These are phyloP conservation scores for Amia ocellicauda DNA, from an alignment of 2,113 vertebrate genomes.

Conservation along the genomic window DNA sequence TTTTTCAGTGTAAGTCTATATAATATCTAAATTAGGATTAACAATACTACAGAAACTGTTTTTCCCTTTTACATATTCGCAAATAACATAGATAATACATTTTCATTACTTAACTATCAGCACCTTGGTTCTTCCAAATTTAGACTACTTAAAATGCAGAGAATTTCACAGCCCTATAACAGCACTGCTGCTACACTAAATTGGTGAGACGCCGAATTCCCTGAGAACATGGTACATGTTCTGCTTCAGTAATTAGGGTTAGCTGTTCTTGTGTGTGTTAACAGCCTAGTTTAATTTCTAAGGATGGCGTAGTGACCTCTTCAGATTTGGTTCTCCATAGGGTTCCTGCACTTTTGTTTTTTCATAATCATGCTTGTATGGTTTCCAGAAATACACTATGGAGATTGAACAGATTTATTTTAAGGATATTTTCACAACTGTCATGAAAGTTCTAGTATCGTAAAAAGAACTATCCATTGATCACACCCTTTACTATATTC, in stretches of 20 bases:
- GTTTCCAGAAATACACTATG: too few species aligned
- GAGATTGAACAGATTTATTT: too few species aligned
- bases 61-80: too few species aligned
- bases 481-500: too few species aligned
- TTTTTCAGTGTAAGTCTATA: too few species aligned
- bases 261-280: conserved; percentile 64
- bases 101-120: conserved; percentile 54
- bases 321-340: neutral
- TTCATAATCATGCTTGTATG: too few species aligned
- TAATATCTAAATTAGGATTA: too few species aligned
- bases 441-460: too few species aligned
- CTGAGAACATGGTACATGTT: conserved; percentile 33
- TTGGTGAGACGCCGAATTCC: conserved; percentile 37
- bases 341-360: neutral
- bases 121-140: conserved; percentile 48
- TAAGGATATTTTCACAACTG: too few species aligned
- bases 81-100: conserved; percentile 49
- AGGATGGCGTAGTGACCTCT: conserved; percentile 25
- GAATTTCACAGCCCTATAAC: conserved; percentile 32
- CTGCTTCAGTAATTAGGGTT: conserved; percentile 63
- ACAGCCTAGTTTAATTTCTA: conserved; percentile 62
- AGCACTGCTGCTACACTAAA: conserved; percentile 34
- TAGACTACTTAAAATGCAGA: conserved; percentile 45
- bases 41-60: too few species aligned
- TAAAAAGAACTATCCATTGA: too few species aligned